Base-by-base conservation (phyloP, 2,113 vertebrate genomes). In the Lanius ludovicianus region DNA sequence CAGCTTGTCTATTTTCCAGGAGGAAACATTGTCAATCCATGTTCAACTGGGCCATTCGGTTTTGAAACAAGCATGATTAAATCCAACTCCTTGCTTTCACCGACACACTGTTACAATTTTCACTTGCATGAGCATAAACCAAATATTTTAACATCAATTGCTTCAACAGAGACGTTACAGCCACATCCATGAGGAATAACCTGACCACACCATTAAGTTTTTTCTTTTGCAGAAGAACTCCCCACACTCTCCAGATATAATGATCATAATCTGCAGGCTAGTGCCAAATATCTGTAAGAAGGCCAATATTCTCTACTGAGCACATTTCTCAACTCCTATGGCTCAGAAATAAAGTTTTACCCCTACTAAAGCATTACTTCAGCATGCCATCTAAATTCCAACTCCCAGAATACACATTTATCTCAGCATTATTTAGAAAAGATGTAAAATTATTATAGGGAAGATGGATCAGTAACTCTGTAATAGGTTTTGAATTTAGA, bases 401-500 rank as follows among this genome's bases (percentile, higher is more conserved):
- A 59, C 55, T 90, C 75, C 70, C 75, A 77, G 67, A 87, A 90
- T 12, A 74, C 5, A 9, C 27, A 65, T 83, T 86, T 74, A 53
- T 86, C 76, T 77, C 67, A 47, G 50, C 20, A n/a, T 80, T 91
- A 91, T 60, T 91, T 91, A 78, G 56, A 90, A 93, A 74, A 90
- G 22, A 42, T 56, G 56, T 56, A 84, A 84, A 95, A 92, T 37
- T 59, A 68, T 71, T 83, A 80, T 11, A 85, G 46, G 19, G 63
- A 90, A 74, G 75, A 84, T 0, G 23, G 82, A 91, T 74, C 82
- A 81, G 76, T 92, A 79, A 73, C 39, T 90, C 59, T 67, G 70
- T 84, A 90, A 95, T 53, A 64, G 59, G 55, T 65, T 95, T 83
- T 85, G 70, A 93, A 86, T 86, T 90, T 63, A 94, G n/a, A 93